phyloP scores from a whole-genome alignment of 2,888 invertebrate genomes.

The Cybosia mesomella region DNA sequence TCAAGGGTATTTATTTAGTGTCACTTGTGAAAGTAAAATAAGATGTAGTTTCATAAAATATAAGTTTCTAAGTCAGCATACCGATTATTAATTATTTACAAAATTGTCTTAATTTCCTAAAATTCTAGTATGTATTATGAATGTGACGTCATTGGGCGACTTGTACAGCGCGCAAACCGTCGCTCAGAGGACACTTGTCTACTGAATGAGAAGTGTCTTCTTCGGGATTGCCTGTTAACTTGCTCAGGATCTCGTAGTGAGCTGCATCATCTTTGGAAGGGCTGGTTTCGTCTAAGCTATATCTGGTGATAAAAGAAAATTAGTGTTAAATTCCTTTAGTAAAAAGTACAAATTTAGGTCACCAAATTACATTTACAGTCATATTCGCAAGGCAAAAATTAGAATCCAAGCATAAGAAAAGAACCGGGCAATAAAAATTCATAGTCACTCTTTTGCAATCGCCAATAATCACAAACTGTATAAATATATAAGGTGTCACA shows the following conservation, averaged over 20 bases:
- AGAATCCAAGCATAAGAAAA: no score
- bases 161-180: conserved; percentile 54
- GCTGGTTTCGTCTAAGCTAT: conserved; percentile 88
- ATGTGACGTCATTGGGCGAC: conserved; percentile 41
- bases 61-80: neutral
- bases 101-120: neutral
- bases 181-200: conserved; percentile 49
- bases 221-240: conserved; percentile 55
- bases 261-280: conserved; percentile 85
- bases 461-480: no score
- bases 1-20: neutral
- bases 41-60: neutral
- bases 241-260: conserved; percentile 88
- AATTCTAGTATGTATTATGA: conserved; percentile 3
- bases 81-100: conserved; percentile 3
- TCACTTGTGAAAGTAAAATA: neutral
- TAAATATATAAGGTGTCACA: no score
- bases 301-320: conserved; percentile 70
- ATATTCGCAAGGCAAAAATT: no score
- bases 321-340: neutral
- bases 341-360: no score
- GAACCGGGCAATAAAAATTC: no score
- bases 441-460: no score
- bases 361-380: no score
- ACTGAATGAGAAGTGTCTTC: conserved; percentile 24